Percentiles rank a stretch among this genome's conserved stretches.
Conservation (phyloP, 2,113 vertebrate species). For the Phalacrocorax carbo region DNA sequence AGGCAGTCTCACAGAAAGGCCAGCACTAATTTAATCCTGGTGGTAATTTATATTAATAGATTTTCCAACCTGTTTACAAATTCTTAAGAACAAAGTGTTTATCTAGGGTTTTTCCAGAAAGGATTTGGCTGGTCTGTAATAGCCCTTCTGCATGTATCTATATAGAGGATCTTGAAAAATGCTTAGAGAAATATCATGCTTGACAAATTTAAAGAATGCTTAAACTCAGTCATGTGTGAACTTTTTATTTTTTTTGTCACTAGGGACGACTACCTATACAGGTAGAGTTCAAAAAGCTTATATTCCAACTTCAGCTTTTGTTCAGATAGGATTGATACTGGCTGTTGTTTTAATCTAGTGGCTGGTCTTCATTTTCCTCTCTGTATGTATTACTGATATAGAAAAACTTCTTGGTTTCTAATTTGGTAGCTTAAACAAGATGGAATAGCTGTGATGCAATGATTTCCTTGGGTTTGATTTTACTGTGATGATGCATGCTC, state of each 20-base stretch:
- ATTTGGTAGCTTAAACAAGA: not conserved
- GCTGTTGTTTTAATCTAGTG: not conserved
- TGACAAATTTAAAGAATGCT: not conserved
- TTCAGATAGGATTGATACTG: not conserved
- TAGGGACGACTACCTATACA: not conserved
- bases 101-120: not conserved
- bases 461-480: not conserved
- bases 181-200: not conserved
- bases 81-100: not conserved
- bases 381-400: not conserved
- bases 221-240: not conserved
- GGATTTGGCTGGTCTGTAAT: not conserved
- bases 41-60: not conserved
- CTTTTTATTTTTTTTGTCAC: not conserved
- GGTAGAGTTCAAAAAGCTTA: too few relatives aligned
- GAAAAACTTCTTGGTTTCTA: not conserved
- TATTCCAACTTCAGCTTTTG: too few relatives aligned
- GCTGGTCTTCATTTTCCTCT: not conserved
- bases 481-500: not conserved
- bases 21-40: not conserved
- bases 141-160: not conserved
- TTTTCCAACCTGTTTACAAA: not conserved
- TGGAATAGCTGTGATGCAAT: not conserved
- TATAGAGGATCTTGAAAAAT: not conserved
- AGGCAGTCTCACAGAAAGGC: not conserved